phyloP scores from a whole-genome alignment of 2,113 vertebrate species.

The Ochotona curzoniae region DNA sequence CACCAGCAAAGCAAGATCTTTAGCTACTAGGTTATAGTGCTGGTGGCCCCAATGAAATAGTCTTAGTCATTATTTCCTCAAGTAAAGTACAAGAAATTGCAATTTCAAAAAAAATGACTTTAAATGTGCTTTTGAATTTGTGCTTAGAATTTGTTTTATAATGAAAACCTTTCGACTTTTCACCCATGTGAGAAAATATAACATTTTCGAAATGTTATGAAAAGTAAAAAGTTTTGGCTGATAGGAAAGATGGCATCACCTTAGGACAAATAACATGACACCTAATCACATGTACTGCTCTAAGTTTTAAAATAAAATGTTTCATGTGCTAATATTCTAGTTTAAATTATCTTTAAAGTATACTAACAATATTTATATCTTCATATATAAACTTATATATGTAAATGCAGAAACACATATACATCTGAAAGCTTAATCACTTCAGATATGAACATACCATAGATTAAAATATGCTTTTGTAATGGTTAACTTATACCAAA shows the following conservation, averaged over 20 bases:
- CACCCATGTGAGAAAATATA: neutral
- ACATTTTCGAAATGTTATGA: neutral
- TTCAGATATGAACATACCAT: neutral
- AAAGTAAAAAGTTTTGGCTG: neutral
- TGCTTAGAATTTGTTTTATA: neutral
- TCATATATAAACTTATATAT: neutral
- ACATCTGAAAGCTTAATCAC: neutral
- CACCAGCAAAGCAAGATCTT: too few species aligned
- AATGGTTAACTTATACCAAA: neutral
- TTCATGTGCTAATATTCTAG: neutral
- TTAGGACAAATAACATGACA: neutral
- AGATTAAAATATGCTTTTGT: neutral
- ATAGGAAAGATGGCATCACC: neutral
- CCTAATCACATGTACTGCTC: neutral
- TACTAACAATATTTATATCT: neutral
- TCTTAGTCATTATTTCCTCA: neutral
- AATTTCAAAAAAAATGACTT: neutral
- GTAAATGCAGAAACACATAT: neutral
- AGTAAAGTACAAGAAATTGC: neutral
- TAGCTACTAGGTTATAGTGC: too few species aligned
- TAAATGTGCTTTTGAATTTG: too few species aligned
- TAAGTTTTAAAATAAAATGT: neutral
- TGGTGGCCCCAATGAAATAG: neutral
- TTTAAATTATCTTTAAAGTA: neutral
- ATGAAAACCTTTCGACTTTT: neutral